Evolutionary conservation across 1,140 invertebrate genomes (phyloP), one percentile per base, ranked within the genome.

Genomic region (Drosophila tristis): DNA sequence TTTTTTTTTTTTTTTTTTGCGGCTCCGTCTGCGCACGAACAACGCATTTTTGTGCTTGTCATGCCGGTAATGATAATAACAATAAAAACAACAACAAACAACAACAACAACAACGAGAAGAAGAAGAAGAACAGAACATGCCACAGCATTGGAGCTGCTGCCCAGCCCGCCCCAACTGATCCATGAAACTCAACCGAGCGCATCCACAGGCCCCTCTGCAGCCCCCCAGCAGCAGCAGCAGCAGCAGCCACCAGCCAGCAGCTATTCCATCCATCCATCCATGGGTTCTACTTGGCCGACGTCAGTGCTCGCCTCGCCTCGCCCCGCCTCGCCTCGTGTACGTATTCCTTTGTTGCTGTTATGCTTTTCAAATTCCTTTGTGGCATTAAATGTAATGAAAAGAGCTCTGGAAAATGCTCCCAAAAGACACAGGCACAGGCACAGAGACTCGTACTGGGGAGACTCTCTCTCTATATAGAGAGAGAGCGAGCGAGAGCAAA

Each of bases 41-140:
- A 78, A 90, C 85, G 75, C 87, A 90, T 90, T 90, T 90, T 90
- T 86, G 78, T 82, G 87, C 81, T 90, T 90, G 87, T 90, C 87
- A 90, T 90, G 87, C 87, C 87, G 82, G 87, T 90, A 90, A 90
- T 90, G 87, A 90, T 74, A 80, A 43, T 71, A 82, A 62, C 74
- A 72, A 65, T 62, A 74, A 56, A 23, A 72, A 23, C 64, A 65
- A 67, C 16, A 16, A 16, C 16, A 42, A 59, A 49, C 64, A 65
- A 67, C 57, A 78, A 68, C 64, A 81, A 44, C 63, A 71, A 31
- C 48, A 72, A 43, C 31, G 71, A 53, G 45, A 78, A 57, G 61
- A 72, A 57, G 23, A 51, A 51, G 55, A 58, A 50, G 44, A 78
- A 63, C 45, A 70, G 71, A 72, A 86, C 78, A 72, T 86, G 78